Evolutionary conservation across 2,797 vertebrate species (phyloP), one percentile per base, ranked within the genome.

Genomic region (Pseudotriccus pelzelni): DNA sequence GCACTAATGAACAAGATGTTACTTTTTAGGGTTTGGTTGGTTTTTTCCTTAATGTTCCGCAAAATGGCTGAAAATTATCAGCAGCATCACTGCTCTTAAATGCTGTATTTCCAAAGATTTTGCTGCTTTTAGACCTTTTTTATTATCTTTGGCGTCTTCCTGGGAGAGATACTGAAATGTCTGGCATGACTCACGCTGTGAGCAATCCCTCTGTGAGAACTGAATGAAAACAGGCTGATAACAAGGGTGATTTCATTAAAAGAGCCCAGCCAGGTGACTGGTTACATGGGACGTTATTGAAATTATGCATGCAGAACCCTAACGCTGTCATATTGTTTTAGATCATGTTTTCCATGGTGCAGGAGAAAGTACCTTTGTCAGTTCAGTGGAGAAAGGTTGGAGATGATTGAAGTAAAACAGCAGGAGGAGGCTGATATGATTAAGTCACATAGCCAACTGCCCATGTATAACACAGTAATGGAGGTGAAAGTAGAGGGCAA

Each of bases 371-470:
- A 84, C 62, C 82, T 95, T 93, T 95, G 80, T 84, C 87, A 94
- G 80, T 56, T 94, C 93, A 70, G 82, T 77, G 87, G 76, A 94
- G 85, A 88, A 96, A 93, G 91, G 89, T 82, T 93, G 95, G 91
- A 84, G 95, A 94, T 84, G 96, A 96, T 77, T 94, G 94, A 97
- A 96, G 91, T 86, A 82, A 88, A 94, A 73, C 89, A 95, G 87
- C 91, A 16, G 95, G 94, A 95, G 82, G 66, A 84, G 56, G 89
- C 68, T 76, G 41, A 82, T 34, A 46, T 88, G 89, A 95, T 96
- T 84, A 93, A 94, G 95, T 93, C 94, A 74, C 87, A 74, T 44
- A 59, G 59, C 77, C 94, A 96, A 95, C 92, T 94, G 87, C 87
- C 94, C 96, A 53, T 94, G 96, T 90, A 81, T 60, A 86, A 95